These are phyloP conservation scores for Scytalopus superciliaris DNA, from an alignment of 2,113 vertebrate genomes.

Conservation along the genomic window DNA sequence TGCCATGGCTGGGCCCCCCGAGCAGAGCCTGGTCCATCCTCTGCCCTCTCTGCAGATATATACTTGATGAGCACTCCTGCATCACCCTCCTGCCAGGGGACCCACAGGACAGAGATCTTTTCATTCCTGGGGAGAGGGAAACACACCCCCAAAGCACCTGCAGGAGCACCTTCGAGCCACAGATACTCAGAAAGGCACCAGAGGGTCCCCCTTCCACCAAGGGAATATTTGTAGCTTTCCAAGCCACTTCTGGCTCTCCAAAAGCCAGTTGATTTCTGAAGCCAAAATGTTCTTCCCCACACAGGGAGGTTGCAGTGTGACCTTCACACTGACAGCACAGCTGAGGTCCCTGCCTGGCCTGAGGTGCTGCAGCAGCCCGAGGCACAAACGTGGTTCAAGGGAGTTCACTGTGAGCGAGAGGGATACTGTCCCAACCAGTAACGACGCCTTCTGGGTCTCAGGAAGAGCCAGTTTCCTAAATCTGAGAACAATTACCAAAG, in stretches of 20 bases:
- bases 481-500: conserved; percentile 54
- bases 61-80: neutral
- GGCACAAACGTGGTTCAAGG: neutral
- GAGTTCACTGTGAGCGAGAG: neutral
- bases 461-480: conserved; percentile 60
- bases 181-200: neutral
- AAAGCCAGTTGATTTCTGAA: neutral
- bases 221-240: neutral
- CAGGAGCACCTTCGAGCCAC: fast-evolving
- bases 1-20: neutral
- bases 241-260: neutral
- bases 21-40: neutral
- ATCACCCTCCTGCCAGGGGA: neutral
- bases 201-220: neutral
- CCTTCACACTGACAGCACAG: neutral
- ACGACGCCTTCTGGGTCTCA: neutral
- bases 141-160: fast-evolving
- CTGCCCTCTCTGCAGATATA: neutral
- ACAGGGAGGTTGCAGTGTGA: fast-evolving
- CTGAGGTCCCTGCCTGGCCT: neutral
- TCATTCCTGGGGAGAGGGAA: neutral
- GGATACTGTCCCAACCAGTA: neutral
- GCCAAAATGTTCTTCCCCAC: neutral
- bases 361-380: neutral
- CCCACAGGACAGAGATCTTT: neutral